Evolutionary conservation across 2,888 invertebrate genomes (phyloP).

Genomic region (Caenorhabditis zanzibari): DNA sequence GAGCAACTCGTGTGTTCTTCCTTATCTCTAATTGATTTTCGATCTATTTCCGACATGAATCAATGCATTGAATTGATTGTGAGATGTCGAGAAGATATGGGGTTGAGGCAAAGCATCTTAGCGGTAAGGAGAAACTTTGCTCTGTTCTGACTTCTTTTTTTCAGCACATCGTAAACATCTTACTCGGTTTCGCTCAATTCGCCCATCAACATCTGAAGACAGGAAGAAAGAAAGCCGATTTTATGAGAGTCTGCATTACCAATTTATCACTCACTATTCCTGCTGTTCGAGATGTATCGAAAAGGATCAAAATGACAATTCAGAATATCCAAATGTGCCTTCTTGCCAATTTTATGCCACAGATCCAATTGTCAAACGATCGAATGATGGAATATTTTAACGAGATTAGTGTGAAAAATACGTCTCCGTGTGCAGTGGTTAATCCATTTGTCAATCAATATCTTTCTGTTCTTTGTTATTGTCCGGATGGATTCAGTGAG

Average conservation of each 20-base stretch:
- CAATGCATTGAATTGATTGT: conserved; percentile 42
- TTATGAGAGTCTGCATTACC: conserved; percentile 57
- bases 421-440: conserved; percentile 6
- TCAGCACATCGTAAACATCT: conserved; percentile 44
- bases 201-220: conserved; percentile 13
- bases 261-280: conserved; percentile 54
- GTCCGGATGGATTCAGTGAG: conserved; percentile 47
- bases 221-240: conserved; percentile 44
- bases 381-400: conserved; percentile 26
- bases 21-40: conserved; percentile 35
- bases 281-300: conserved; percentile 35
- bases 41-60: conserved; percentile 12
- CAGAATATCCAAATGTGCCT: conserved; percentile 62
- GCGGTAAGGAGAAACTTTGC: conserved; percentile 6
- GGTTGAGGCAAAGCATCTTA: conserved; percentile 50
- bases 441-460: conserved; percentile 30
- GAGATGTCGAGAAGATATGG: conserved; percentile 48
- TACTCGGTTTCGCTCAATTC: conserved; percentile 37
- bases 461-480: conserved; percentile 33
- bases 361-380: conserved; percentile 42
- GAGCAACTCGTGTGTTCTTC: conserved; percentile 48
- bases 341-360: conserved; percentile 66
- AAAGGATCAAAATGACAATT: conserved; percentile 39
- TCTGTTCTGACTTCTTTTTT: background rate
- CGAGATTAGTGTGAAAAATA: background rate